Evolutionary conservation across 2,113 vertebrate genomes (phyloP), one percentile per base, ranked within the genome.

Genomic region (Corapipo altera): DNA sequence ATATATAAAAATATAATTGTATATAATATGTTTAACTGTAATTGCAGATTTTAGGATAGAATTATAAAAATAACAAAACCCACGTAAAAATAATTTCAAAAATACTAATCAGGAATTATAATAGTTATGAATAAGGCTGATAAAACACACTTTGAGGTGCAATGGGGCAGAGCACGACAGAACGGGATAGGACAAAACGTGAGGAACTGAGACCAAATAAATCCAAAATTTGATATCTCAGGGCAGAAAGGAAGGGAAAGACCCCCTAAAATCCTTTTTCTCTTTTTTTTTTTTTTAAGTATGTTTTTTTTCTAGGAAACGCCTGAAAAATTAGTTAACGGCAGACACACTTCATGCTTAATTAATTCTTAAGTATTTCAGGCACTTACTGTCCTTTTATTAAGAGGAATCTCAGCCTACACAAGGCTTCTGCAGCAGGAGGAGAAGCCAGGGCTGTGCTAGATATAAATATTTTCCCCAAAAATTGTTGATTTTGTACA

Each of bases 181-280:
- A 8, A 14, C 5, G 6, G 4, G 23, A 24, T 7, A 4, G 24
- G 6, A 3, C 1, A 3, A 3, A 48, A 15, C 15, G 0, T 11
- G 5, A 15, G 23, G 8, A 54, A 22, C 32, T 15, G 2, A 39
- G 11, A 11, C 35, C 7, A 16, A 51, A 11, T 4, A 19, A 43
- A 17, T 1, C 4, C 7, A 0, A 24, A 41, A 24, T 17, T 8
- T 21, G 20, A 33, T 11, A 5, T 33, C 30, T 28, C 3, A 1
- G 3, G 32, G 22, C 5, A 11, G 5, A 8, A 43, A 16, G 4
- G 6, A 35, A 15, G 2, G 26, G 6, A 6, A 4, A 15, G 8
- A 30, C 5, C 9, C 4, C 15, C 12, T 6, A 12, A 30, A 64
- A 8, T 3, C 6, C 9, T 14, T 28, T n/a, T 15, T 51, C n/a